Base-by-base conservation (phyloP, 2,113 vertebrate genomes). In the Syrmaticus mikado region DNA sequence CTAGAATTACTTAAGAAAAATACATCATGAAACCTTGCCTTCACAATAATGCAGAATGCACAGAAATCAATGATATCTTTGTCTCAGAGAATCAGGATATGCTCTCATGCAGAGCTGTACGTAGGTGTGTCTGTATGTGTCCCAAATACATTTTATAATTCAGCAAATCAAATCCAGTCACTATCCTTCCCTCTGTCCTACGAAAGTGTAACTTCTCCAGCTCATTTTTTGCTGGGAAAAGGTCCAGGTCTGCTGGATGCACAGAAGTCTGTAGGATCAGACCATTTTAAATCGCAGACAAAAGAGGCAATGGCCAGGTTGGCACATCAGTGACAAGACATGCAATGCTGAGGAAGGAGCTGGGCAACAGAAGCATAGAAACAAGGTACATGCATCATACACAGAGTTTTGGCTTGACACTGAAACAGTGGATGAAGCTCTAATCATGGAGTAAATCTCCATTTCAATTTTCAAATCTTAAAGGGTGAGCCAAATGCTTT, bases 351-450 rank as follows among this genome's bases (percentile, higher is more conserved):
- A 27, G 28, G 10, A 86, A 27, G 28, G 10, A 86, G 4, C 2
- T 0, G 0, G 40, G 45, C 22, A 41, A 14, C 32, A 77, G 11
- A 82, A 85, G 41, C 2, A 0, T n/a, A 66, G 46, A 70, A n/a
- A 48, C 58, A 60, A 52, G 75, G 34, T 2, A 13, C 0, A 1
- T 22, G 20, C n/a, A 68, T 4, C 43, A 71, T 45, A 46, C 65
- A 45, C 15, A 60, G 43, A 83, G 45, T 40, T 94, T 79, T 40
- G 70, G 41, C 68, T 80, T 46, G 21, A 58, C 25, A 6, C 19
- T 52, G 24, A 11, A 89, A 67, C 11, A 77, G 32, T 68, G 90
- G 76, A 55, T 41, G 61, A 90, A 91, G 55, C 46, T 75, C 52
- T n/a, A 18, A 28, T 78, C 79, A 81, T 64, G 76, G 50, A 83